Conservation (phyloP, 1,140 invertebrate genomes). For the Neodiprion virginianus region DNA sequence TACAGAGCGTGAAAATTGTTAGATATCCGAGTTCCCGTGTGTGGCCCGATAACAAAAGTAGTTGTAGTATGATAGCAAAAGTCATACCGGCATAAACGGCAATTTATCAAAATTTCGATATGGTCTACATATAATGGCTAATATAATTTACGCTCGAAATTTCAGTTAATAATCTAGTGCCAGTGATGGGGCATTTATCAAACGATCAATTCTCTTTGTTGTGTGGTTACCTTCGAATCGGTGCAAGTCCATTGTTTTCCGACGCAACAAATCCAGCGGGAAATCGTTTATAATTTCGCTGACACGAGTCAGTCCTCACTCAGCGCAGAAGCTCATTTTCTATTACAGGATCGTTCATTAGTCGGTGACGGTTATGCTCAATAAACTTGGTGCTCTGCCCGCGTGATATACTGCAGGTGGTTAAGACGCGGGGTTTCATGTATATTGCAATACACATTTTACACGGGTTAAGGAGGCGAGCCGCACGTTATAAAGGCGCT, state of each 20-base stretch:
- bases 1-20: too few relatives aligned
- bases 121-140: too few relatives aligned
- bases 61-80: too few relatives aligned
- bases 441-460: too few relatives aligned
- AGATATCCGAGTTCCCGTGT: too few relatives aligned
- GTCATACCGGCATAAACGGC: too few relatives aligned
- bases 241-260: neutral
- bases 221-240: neutral
- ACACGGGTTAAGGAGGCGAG: too few relatives aligned
- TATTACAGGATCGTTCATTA: neutral
- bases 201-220: slow-evolving; percentile 2
- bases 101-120: too few relatives aligned
- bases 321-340: neutral
- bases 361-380: neutral
- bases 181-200: neutral
- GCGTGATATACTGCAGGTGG: too few relatives aligned
- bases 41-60: too few relatives aligned
- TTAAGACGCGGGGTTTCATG: too few relatives aligned
- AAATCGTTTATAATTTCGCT: slow-evolving; percentile 1
- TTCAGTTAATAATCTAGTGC: neutral
- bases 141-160: neutral
- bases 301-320: neutral
- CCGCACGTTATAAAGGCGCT: too few relatives aligned
- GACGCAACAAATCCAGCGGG: neutral
- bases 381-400: neutral